These are phyloP conservation scores for Scomber scombrus DNA, from an alignment of 2,113 vertebrate genomes.

Conservation along the genomic window DNA sequence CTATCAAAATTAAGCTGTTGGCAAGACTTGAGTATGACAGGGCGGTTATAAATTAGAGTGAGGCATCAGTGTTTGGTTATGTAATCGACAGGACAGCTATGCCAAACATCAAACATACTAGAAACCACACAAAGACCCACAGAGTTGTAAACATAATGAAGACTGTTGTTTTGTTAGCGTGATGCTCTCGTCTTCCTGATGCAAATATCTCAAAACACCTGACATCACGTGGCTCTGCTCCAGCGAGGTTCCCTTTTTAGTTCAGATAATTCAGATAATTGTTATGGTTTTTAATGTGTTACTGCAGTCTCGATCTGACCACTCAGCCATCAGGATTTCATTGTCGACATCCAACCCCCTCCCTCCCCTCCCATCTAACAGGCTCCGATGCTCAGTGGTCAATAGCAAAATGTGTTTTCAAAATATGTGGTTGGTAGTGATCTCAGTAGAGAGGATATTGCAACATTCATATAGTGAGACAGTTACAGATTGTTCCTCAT, in stretches of 20 bases:
- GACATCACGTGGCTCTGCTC: slow-evolving; percentile 7
- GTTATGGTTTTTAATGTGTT: slow-evolving; percentile 11
- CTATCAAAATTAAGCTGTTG: slow-evolving; percentile 30
- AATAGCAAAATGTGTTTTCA: not conserved
- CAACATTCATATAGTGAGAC: not conserved
- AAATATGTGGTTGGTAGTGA: not conserved
- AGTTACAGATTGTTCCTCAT: slow-evolving; percentile 35
- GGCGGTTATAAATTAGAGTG: slow-evolving; percentile 46
- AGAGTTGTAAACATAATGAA: slow-evolving; percentile 13
- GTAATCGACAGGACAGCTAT: slow-evolving; percentile 41
- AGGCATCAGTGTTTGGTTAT: slow-evolving; percentile 48
- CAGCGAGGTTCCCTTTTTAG: not conserved
- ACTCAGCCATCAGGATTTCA: slow-evolving; percentile 41
- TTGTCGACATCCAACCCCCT: slow-evolving; percentile 13
- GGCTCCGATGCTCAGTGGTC: not conserved
- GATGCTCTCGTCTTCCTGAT: not conserved
- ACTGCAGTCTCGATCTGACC: slow-evolving; percentile 9
- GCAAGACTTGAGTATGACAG: slow-evolving; percentile 19
- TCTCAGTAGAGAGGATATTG: slow-evolving; percentile 44
- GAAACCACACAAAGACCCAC: slow-evolving; percentile 29
- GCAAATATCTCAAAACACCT: not conserved
- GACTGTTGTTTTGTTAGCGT: not conserved
- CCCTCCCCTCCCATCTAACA: not conserved
- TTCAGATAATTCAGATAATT: not conserved
- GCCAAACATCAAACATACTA: slow-evolving; percentile 37